These are phyloP conservation scores for Trissoscelio sp. DNA, from an alignment of 2,888 invertebrate genomes.

Conservation along the genomic window DNA sequence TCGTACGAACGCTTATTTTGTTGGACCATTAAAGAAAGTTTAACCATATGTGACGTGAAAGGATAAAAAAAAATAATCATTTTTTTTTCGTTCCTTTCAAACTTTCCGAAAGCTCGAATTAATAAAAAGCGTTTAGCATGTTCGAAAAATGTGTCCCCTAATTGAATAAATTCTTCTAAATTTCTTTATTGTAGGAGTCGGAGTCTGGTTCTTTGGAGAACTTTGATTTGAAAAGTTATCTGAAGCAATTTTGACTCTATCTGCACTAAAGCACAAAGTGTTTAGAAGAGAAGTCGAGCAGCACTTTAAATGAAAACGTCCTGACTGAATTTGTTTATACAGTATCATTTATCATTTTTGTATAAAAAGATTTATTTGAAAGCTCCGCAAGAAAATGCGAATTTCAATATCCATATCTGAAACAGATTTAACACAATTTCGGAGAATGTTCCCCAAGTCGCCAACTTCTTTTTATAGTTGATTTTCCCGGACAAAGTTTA, in stretches of 20 bases:
- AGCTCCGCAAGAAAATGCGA: not conserved
- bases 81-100: not conserved
- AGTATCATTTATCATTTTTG: not conserved
- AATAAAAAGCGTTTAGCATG: not conserved
- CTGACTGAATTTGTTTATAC: not conserved
- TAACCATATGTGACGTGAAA: not conserved
- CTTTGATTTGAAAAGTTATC: constrained; percentile 12
- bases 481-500: constrained; percentile 31
- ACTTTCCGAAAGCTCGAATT: not conserved
- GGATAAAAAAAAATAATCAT: no score
- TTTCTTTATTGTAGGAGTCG: not conserved
- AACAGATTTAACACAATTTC: constrained; percentile 27
- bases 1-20: not conserved
- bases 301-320: not conserved
- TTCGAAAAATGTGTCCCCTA: not conserved
- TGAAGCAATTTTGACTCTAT: not conserved
- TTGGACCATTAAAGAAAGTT: not conserved
- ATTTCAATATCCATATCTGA: constrained; percentile 34
- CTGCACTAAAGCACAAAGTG: not conserved
- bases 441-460: constrained; percentile 23
- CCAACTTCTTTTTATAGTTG: constrained; percentile 21
- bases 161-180: not conserved
- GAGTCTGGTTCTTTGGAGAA: not conserved
- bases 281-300: not conserved
- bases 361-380: not conserved